Percentiles rank a stretch among this genome's conserved stretches.
Conservation (phyloP, 2,797 vertebrate genomes). For the Garrulus glandarius region DNA sequence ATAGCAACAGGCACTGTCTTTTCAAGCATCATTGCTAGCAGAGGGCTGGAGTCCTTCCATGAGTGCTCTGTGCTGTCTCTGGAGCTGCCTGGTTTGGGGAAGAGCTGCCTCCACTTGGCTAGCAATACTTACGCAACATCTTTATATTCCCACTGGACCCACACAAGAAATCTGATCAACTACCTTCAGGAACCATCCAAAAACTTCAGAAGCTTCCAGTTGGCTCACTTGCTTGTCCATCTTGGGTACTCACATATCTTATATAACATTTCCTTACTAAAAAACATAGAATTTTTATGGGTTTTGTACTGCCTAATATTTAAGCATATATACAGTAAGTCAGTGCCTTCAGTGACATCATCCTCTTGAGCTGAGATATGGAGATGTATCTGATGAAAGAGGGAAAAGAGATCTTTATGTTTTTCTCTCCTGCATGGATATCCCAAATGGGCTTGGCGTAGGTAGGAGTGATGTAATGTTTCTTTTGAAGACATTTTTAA, state of each 20-base stretch:
- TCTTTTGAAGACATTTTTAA: neutral
- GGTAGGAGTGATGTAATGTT: neutral
- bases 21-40: neutral
- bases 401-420: neutral
- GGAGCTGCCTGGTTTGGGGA: neutral
- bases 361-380: neutral
- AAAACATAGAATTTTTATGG: neutral
- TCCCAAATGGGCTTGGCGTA: neutral
- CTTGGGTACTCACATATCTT: neutral
- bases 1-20: neutral
- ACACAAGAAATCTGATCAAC: neutral
- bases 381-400: neutral
- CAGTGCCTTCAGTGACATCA: neutral
- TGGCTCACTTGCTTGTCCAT: neutral
- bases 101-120: neutral
- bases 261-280: neutral
- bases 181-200: neutral
- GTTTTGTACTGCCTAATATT: neutral
- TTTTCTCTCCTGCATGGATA: neutral
- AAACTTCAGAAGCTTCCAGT: neutral
- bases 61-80: neutral
- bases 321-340: neutral
- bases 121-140: neutral
- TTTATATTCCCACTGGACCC: neutral
- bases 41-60: neutral